Evolutionary conservation across 2,888 invertebrate species (phyloP), one percentile per base, ranked within the genome.

Genomic region (Anagyrus pseudococci): DNA sequence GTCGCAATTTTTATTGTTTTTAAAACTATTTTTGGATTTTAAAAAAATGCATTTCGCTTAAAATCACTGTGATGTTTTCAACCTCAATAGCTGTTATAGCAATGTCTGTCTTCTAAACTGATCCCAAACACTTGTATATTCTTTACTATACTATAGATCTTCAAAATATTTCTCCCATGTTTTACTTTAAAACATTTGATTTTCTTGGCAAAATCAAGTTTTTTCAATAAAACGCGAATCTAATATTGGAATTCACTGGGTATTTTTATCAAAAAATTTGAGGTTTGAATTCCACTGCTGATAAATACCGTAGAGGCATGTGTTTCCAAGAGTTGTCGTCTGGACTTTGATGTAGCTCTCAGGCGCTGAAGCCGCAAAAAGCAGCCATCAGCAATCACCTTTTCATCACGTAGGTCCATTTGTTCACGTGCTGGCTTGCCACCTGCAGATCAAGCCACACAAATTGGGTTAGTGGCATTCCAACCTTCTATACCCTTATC

Each of bases 391-490:
- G 50, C 57, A 55, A 65, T 53, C 62, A 59, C 56, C 67, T 54
- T 65, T 62, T 67, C 65, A 62, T 67, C 62, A 52, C 57, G 19
- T 37, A 67, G 67, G 65, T 67, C 67, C 67, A 58, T 55, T 62
- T 62, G 59, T 50, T 67, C 57, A 47, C 58, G 53, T 55, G 59
- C 60, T 75, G 73, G 72, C 75, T 77, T 79, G 79, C 75, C 77
- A 81, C 81, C 81, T 81, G 81, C 78, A 80, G 81, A 81, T 73
- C 80, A 81, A 81, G 80, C 80, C 81, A 81, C 80, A 81, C 76
- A 80, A 81, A 80, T 80, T 78, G 78, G 79, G 81, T 80, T 81
- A 80, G 80, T 80, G 79, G 81, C 81, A 72, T 77, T 78, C 78
- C 77, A 76, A 77, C 58, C 44, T 63, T 53, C 56, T 61, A 62